These are phyloP conservation scores for Linnaemya vulpina DNA, from an alignment of 2,888 invertebrate species.

Conservation along the genomic window DNA sequence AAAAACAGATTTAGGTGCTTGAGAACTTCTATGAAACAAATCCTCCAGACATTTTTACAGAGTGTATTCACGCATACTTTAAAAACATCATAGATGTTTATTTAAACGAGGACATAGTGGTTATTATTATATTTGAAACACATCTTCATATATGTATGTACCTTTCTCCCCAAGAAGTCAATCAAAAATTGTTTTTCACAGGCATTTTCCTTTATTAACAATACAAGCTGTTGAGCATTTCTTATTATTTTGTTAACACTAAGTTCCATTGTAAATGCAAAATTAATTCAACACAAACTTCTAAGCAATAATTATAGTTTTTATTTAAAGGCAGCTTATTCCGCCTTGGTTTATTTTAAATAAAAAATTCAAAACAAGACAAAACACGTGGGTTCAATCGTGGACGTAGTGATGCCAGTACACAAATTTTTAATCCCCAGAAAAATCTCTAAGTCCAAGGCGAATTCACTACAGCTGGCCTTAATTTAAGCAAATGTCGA, in stretches of 20 bases:
- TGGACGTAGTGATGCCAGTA: not conserved
- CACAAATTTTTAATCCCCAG: no score
- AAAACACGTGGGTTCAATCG: constrained; percentile 46
- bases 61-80: no score
- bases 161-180: constrained; percentile 77
- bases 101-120: not conserved
- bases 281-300: not conserved
- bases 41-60: no score
- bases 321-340: not conserved
- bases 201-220: constrained; percentile 62
- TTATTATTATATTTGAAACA: not conserved
- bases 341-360: not conserved
- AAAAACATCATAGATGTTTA: no score
- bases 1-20: no score
- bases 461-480: no score
- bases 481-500: no score
- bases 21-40: no score
- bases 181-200: constrained; percentile 73
- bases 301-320: not conserved
- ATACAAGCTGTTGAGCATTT: constrained; percentile 75
- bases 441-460: no score
- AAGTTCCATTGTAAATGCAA: constrained; percentile 76
- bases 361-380: constrained; percentile 27
- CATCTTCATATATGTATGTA: constrained; percentile 50
- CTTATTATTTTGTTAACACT: constrained; percentile 77